phyloP scores from a whole-genome alignment of 1,140 invertebrate species.

The Megalopta genalis region DNA sequence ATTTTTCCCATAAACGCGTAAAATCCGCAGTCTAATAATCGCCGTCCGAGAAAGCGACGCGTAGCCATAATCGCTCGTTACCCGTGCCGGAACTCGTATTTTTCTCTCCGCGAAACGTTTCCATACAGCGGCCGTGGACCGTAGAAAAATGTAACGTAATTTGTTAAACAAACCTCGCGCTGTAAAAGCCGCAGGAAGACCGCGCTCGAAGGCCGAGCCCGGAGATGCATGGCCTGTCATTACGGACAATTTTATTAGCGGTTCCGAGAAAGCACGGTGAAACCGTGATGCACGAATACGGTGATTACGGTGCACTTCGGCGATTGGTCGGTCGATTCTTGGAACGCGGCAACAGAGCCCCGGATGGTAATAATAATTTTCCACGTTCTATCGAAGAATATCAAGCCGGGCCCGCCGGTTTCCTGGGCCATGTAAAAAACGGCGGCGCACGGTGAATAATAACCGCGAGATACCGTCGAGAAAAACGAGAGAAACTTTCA shows the following conservation, averaged over 20 bases:
- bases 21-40: background rate
- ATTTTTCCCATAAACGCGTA: no score
- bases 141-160: constrained; percentile 34
- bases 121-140: background rate
- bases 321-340: constrained; percentile 25
- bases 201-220: background rate
- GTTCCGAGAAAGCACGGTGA: constrained; percentile 41
- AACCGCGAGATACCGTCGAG: background rate
- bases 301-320: constrained; percentile 25
- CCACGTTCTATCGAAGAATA: constrained; percentile 35
- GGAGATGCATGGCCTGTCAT: constrained; percentile 34
- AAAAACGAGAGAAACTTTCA: constrained; percentile 7
- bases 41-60: background rate
- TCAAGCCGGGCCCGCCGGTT: background rate
- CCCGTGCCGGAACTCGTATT: background rate
- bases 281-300: constrained; percentile 47
- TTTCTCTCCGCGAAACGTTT: background rate
- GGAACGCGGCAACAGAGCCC: constrained; percentile 8
- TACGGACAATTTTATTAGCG: constrained; percentile 40
- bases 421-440: background rate
- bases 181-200: constrained; percentile 6
- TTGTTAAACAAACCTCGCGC: constrained; percentile 41
- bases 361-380: constrained; percentile 25
- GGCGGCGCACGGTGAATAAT: background rate
- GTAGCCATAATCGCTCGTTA: background rate